phyloP scores from a whole-genome alignment of 2,888 invertebrate species.

The Aporophyla nigra region DNA sequence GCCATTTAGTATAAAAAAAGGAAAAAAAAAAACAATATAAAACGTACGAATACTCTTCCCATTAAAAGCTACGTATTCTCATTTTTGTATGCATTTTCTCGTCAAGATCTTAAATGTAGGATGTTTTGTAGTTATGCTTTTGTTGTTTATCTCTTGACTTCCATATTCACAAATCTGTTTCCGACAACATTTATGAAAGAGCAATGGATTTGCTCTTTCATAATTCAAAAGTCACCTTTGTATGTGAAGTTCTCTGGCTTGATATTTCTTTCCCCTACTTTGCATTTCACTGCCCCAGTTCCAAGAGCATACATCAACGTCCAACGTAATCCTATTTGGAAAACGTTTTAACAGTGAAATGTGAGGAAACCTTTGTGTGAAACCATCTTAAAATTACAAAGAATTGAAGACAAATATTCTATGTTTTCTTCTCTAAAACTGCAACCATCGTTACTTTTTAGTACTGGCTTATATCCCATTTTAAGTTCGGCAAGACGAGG shows the following conservation, averaged over 20 bases:
- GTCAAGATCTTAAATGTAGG: neutral
- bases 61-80: no score
- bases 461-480: slow-evolving; percentile 20
- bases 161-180: neutral
- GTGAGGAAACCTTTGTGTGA: slow-evolving; percentile 31
- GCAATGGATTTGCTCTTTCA: slow-evolving; percentile 19
- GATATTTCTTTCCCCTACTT: slow-evolving; percentile 49
- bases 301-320: slow-evolving; percentile 54
- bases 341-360: slow-evolving; percentile 47
- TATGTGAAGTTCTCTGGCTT: slow-evolving; percentile 35
- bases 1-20: no score
- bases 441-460: slow-evolving; percentile 17
- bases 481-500: slow-evolving; percentile 21
- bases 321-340: slow-evolving; percentile 56
- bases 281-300: slow-evolving; percentile 58
- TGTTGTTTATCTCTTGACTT: neutral
- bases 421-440: slow-evolving; percentile 21
- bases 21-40: no score
- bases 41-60: no score
- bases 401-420: slow-evolving; percentile 2
- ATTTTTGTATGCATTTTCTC: neutral
- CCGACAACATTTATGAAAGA: neutral
- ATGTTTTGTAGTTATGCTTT: neutral
- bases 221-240: slow-evolving; percentile 39
- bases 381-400: slow-evolving; percentile 25